phyloP scores from a whole-genome alignment of 2,888 invertebrate species.

The Timema cristinae region DNA sequence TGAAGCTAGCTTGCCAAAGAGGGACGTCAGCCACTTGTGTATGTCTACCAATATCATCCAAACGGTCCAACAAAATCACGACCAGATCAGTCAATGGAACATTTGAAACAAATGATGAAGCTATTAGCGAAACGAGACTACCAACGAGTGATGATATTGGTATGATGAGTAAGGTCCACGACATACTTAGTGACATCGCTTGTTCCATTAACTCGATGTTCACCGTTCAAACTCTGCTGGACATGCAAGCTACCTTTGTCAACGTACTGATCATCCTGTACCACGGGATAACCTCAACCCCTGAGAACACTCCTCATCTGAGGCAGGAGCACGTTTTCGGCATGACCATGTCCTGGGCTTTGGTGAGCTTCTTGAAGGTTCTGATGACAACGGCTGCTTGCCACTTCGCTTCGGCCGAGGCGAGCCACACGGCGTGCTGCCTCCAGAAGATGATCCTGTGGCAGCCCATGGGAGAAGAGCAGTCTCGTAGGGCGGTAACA shows the following conservation, averaged over 20 bases:
- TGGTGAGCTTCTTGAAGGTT: background rate
- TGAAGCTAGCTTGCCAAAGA: no score
- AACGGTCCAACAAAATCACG: no score
- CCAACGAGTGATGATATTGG: background rate
- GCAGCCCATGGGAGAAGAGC: background rate
- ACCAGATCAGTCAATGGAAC: no score
- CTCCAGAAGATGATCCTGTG: slow-evolving; percentile 2
- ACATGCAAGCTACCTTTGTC: background rate
- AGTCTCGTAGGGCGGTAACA: background rate
- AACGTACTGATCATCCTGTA: background rate
- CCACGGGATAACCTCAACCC: background rate
- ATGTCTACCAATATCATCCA: no score
- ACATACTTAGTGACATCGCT: background rate
- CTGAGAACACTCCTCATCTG: background rate
- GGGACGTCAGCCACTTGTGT: no score
- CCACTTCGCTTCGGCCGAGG: background rate
- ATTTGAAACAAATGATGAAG: no score
- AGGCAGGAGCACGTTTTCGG: background rate
- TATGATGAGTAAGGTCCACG: background rate
- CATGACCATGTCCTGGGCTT: background rate
- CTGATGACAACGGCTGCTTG: background rate
- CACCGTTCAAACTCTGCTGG: background rate
- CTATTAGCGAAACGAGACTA: no score
- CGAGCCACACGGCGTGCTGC: background rate
- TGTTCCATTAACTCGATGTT: background rate